Evolutionary conservation across 2,888 invertebrate species (phyloP), one percentile per base, ranked within the genome.

Genomic region (Hypomecis atomaria): DNA sequence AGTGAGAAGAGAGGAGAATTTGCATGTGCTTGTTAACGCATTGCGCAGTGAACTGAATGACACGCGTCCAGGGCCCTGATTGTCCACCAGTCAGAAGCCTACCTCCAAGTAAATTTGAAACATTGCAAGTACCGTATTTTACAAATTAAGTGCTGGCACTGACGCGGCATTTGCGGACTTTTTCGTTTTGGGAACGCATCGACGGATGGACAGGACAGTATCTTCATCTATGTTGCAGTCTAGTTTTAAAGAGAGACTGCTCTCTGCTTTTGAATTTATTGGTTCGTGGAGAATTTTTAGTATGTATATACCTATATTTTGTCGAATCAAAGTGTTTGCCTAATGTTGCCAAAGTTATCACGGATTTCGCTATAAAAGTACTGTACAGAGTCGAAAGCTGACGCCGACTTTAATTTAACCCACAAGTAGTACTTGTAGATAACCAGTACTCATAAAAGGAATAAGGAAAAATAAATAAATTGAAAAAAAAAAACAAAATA

Each of bases 11-110:
- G 72, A 75, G 69, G 64, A 73, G 76, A 82, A 92, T 92, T 92
- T 92, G 92, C 92, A 92, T 92, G 87, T 79, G 87, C 92, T 92
- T 88, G 92, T 92, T 92, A 92, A 89, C 85, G 90, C 91, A 88
- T 86, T 81, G 88, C 88, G 77, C 66, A 71, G 88, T 87, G 77
- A 66, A 71, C 74, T 83, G 88, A 89, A 84, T 84, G 92, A 90
- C 91, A 81, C 82, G 79, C 85, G 88, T 90, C 90, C 68, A 71
- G 72, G 68, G 74, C 67, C 71, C 81, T 82, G 88, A 88, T 87
- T 88, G 88, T 89, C 81, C 77, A 69, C 79, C 71, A 69, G 75
- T 71, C 73, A 67, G 23, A 37, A 45, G 11, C 52, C 43, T 56
- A 64, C 64, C 48, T 64, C 70, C 69, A 73, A 62, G 72, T 74